phyloP scores from a whole-genome alignment of 2,797 vertebrate species.

The Nannoperca obscura region DNA sequence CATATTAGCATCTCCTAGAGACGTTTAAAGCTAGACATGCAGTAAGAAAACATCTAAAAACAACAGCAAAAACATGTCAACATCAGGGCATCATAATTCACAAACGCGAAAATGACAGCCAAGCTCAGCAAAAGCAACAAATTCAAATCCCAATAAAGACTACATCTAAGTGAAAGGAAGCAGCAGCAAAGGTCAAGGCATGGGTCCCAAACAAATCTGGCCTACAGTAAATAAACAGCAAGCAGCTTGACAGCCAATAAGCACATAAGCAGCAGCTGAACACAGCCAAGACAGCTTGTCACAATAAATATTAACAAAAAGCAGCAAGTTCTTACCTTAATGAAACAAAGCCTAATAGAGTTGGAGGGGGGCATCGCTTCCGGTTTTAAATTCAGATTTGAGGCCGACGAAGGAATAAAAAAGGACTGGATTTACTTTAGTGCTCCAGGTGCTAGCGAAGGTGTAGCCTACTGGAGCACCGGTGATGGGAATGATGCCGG shows the following conservation, averaged over 20 bases:
- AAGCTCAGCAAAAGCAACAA: not conserved
- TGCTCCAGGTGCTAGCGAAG: too few relatives aligned
- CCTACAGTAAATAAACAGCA: not conserved
- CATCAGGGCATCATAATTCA: not conserved
- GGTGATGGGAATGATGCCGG: too few relatives aligned
- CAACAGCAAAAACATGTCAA: constrained; percentile 8
- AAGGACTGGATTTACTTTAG: too few relatives aligned
- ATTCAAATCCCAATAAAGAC: not conserved
- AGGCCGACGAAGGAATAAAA: not conserved
- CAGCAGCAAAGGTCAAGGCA: not conserved
- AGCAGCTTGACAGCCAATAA: not conserved
- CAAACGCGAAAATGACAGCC: too few relatives aligned
- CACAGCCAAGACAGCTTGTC: not conserved
- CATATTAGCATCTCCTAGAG: not conserved
- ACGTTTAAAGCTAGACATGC: too few relatives aligned
- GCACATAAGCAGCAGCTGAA: not conserved
- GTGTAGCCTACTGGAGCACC: too few relatives aligned
- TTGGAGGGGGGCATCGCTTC: not conserved
- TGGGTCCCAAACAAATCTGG: not conserved
- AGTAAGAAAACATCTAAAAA: not conserved
- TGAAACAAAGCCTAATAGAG: not conserved
- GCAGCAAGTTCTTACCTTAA: constrained; percentile 3
- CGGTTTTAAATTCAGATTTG: not conserved
- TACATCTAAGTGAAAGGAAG: not conserved
- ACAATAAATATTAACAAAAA: not conserved